phyloP scores from a whole-genome alignment of 2,113 vertebrate genomes.

The Sturnira hondurensis region DNA sequence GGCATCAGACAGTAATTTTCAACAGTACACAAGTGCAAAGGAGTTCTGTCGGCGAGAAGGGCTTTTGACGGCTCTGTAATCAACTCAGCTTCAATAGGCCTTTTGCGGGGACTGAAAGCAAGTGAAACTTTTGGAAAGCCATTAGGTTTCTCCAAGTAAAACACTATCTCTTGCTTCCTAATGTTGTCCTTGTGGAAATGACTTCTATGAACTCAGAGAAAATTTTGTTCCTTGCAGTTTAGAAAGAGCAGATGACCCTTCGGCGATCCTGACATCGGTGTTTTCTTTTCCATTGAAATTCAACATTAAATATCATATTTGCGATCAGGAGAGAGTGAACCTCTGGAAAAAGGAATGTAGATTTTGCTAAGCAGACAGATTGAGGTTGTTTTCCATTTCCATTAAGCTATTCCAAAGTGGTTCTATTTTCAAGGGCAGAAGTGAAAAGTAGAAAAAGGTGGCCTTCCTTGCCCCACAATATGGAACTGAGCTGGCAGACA shows the following conservation, averaged over 20 bases:
- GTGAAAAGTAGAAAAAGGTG: neutral
- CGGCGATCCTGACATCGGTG: neutral
- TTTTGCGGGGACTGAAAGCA: slow-evolving; percentile 52
- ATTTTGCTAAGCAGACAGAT: neutral
- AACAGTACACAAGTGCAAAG: slow-evolving; percentile 56
- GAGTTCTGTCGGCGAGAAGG: slow-evolving; percentile 56
- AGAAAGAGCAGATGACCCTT: slow-evolving; percentile 38
- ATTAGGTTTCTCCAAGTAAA: slow-evolving; percentile 44
- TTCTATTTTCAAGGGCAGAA: slow-evolving; percentile 18
- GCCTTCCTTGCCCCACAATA: neutral
- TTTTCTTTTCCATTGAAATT: slow-evolving; percentile 32
- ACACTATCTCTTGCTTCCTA: neutral
- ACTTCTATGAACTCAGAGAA: neutral
- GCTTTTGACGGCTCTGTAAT: slow-evolving; percentile 60
- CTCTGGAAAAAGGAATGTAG: slow-evolving; percentile 14
- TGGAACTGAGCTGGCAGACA: slow-evolving; percentile 1
- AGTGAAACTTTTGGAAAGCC: slow-evolving; percentile 63
- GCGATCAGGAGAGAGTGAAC: neutral
- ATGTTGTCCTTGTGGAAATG: slow-evolving; percentile 28
- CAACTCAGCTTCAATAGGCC: slow-evolving; percentile 59
- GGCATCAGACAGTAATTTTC: slow-evolving; percentile 69
- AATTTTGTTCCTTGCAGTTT: slow-evolving; percentile 26
- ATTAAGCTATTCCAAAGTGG: neutral
- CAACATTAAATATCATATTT: slow-evolving; percentile 14
- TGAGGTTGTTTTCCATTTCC: slow-evolving; percentile 37